A percentile compares a stretch with the other conserved stretches of the same genome.
phyloP scores from a whole-genome alignment of 2,888 invertebrate species.

The Yponomeuta cagnagella region DNA sequence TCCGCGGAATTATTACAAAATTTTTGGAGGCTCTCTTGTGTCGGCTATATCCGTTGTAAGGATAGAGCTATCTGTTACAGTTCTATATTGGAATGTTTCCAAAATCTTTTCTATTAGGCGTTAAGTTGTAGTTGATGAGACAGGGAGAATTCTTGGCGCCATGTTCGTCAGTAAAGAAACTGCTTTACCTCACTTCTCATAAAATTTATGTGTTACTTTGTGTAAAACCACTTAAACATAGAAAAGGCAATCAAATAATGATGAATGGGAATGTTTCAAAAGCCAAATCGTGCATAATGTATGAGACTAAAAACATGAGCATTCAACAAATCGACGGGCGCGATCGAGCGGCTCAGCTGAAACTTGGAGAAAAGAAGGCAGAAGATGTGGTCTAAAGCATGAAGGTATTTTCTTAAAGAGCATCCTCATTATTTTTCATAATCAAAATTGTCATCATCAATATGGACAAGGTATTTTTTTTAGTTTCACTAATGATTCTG shows the following conservation, averaged over 20 bases:
- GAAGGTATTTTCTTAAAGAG: background rate
- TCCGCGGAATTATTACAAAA: slow-evolving; percentile 25
- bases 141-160: no score
- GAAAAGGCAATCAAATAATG: slow-evolving; percentile 16
- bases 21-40: background rate
- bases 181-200: no score
- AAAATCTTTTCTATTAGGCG: no score
- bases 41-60: slow-evolving; percentile 15
- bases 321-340: background rate
- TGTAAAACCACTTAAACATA: no score
- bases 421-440: background rate
- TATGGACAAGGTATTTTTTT: no score
- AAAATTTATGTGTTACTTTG: no score
- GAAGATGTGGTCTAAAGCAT: background rate
- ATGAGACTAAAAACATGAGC: slow-evolving; percentile 12
- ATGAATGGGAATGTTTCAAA: slow-evolving; percentile 22
- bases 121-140: no score
- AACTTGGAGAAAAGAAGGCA: slow-evolving; percentile 22
- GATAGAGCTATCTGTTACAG: slow-evolving; percentile 1
- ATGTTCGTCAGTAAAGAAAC: no score
- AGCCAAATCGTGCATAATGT: slow-evolving; percentile 11
- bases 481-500: no score
- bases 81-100: no score
- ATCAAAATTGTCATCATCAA: no score
- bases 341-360: slow-evolving; percentile 18